phyloP scores from a whole-genome alignment of 2,888 invertebrate species.

The Globia sparganii region DNA sequence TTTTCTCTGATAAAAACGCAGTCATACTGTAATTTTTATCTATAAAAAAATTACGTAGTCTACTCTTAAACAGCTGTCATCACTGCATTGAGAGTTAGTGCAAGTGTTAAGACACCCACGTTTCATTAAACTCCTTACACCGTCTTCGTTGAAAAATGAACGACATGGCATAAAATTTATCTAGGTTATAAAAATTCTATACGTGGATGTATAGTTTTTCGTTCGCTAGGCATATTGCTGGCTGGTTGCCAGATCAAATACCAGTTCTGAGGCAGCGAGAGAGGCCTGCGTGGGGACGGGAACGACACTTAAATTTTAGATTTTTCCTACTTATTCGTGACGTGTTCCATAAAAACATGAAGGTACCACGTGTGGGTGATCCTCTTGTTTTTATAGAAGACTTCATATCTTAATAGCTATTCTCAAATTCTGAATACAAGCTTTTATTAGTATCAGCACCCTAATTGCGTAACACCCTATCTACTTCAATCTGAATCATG shows the following conservation, averaged over 20 bases:
- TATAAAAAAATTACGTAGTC: not conserved
- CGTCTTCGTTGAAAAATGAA: slow-evolving; percentile 57
- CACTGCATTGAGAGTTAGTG: not conserved
- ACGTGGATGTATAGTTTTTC: slow-evolving; percentile 80
- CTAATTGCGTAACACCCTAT: not conserved
- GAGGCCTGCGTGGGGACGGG: slow-evolving; percentile 72
- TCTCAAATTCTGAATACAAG: not conserved
- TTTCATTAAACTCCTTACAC: not conserved
- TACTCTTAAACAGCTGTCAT: not conserved
- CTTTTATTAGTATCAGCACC: not conserved
- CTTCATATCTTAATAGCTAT: not conserved
- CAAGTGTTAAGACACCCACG: not conserved
- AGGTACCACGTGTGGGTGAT: slow-evolving; percentile 13
- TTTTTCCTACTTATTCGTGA: slow-evolving; percentile 70
- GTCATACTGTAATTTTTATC: not conserved
- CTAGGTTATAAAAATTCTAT: slow-evolving; percentile 83
- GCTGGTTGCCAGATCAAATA: slow-evolving; percentile 84
- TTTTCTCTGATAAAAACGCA: not conserved
- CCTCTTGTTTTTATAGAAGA: slow-evolving; percentile 20
- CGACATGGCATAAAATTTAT: slow-evolving; percentile 68
- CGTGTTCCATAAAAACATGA: slow-evolving; percentile 51
- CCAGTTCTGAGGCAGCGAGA: slow-evolving; percentile 73
- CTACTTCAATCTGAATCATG: not conserved
- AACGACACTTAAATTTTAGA: slow-evolving; percentile 84
- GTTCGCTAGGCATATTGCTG: slow-evolving; percentile 83